A percentile compares a stretch with the other conserved stretches of the same genome.
phyloP scores from a whole-genome alignment of 2,888 invertebrate genomes.

The Dendrolimus pini region DNA sequence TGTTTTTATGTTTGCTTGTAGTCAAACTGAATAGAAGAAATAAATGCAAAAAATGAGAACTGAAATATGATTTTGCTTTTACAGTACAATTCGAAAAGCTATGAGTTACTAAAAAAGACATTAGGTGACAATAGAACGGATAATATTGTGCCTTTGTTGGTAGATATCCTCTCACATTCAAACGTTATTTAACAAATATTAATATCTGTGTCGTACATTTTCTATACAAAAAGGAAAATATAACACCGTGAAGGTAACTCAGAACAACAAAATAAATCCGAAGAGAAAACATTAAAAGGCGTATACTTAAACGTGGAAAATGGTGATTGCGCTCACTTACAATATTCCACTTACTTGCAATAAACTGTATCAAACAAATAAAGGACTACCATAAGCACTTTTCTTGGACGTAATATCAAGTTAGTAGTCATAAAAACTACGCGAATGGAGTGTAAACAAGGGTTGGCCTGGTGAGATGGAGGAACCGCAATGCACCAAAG shows the following conservation, averaged over 20 bases:
- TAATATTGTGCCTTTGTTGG: background rate
- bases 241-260: conserved; percentile 5
- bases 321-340: conserved; percentile 31
- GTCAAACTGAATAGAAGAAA: too few species aligned
- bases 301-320: conserved; percentile 24
- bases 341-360: conserved; percentile 47
- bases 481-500: conserved; percentile 72
- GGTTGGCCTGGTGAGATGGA: conserved; percentile 49
- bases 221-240: conserved; percentile 9
- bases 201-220: background rate
- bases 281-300: conserved; percentile 18
- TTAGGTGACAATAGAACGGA: background rate
- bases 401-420: conserved; percentile 51
- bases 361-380: conserved; percentile 61
- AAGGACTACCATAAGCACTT: conserved; percentile 51
- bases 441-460: conserved; percentile 64
- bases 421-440: conserved; percentile 67
- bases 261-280: conserved; percentile 19
- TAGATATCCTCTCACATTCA: background rate
- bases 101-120: background rate
- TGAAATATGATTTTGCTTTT: background rate
- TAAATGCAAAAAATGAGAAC: conserved; percentile 3
- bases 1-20: too few species aligned
- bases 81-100: background rate
- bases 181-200: too few species aligned